Evolutionary conservation across 1,140 invertebrate species (phyloP).

Genomic region (Delia radicum): DNA sequence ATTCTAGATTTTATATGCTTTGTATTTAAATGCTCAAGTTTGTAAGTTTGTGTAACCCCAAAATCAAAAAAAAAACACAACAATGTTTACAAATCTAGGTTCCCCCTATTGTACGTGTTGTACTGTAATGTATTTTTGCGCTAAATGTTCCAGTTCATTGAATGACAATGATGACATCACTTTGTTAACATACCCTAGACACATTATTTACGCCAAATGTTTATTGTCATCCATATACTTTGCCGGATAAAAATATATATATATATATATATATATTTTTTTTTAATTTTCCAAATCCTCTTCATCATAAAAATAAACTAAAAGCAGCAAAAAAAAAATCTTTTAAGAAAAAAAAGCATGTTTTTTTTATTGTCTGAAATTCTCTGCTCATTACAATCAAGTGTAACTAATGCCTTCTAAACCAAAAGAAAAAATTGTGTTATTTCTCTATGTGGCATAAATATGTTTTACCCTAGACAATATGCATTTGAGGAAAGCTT

Average conservation of each 20-base stretch:
- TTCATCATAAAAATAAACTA: no score
- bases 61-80: not conserved
- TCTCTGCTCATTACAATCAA: not conserved
- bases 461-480: not conserved
- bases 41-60: not conserved
- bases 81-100: not conserved
- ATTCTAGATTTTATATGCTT: not conserved
- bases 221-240: not conserved
- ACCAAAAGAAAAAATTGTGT: not conserved
- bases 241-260: not conserved
- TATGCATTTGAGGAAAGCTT: not conserved
- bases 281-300: not conserved
- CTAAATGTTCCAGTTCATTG: constrained; percentile 1
- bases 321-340: no score
- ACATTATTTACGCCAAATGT: constrained; percentile 4
- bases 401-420: not conserved
- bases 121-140: not conserved
- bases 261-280: not conserved
- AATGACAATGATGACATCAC: not conserved
- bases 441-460: not conserved
- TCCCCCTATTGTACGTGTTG: not conserved
- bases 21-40: not conserved
- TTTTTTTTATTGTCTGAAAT: not conserved
- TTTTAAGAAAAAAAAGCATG: no score
- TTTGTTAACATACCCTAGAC: constrained; percentile 3